Evolutionary conservation across 2,797 vertebrate genomes (phyloP).

Genomic region (Enteromius trimaculatus): DNA sequence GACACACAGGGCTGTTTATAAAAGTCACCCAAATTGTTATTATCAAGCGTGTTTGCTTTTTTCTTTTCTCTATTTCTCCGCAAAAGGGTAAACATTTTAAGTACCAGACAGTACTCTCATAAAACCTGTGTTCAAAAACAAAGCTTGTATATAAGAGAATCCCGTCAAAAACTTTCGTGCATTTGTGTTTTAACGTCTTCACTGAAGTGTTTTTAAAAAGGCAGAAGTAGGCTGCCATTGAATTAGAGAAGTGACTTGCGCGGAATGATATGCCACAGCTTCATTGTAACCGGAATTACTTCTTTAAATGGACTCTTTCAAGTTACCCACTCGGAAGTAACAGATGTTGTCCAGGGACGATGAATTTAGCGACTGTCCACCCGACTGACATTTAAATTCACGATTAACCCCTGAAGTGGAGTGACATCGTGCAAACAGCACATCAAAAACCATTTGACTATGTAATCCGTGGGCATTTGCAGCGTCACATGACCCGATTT

Average conservation of each 20-base stretch:
- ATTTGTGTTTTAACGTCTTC: background rate
- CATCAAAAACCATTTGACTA: background rate
- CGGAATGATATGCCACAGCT: conserved; percentile 78
- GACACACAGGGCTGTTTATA: background rate
- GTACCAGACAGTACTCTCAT: background rate
- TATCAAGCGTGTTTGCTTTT: conserved; percentile 8
- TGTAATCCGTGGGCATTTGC: conserved; percentile 31
- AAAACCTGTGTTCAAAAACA: background rate
- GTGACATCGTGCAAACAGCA: background rate
- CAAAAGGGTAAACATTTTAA: background rate
- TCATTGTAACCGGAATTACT: conserved; percentile 82
- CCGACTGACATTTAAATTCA: background rate
- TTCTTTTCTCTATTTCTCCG: background rate
- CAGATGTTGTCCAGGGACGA: conserved; percentile 45
- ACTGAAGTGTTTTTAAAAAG: background rate
- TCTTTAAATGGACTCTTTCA: conserved; percentile 94
- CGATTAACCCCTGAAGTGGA: background rate
- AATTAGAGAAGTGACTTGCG: conserved; percentile 74
- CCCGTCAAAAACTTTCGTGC: background rate
- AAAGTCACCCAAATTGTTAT: background rate
- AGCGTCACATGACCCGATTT: conserved; percentile 43
- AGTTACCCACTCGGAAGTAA: conserved; percentile 51
- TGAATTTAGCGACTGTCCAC: background rate
- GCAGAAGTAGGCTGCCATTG: conserved; percentile 4
- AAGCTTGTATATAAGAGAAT: background rate